Evolutionary conservation across 2,113 vertebrate species (phyloP).

Genomic region (Tupaia chinensis): DNA sequence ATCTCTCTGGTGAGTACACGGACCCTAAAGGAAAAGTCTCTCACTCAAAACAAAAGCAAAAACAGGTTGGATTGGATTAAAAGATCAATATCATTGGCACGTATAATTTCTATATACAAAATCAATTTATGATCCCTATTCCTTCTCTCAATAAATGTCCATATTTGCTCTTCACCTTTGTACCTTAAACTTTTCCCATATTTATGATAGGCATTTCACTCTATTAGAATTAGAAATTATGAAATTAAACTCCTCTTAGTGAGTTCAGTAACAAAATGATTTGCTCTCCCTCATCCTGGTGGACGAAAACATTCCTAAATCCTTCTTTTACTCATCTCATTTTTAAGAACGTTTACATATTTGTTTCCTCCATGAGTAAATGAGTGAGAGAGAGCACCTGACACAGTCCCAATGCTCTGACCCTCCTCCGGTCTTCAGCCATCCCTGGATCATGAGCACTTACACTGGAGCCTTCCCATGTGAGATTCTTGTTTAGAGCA

Average conservation of each 20-base stretch:
- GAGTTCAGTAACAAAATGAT: background rate
- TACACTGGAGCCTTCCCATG: too few relatives aligned
- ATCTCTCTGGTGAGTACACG: too few relatives aligned
- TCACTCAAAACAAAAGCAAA: too few relatives aligned
- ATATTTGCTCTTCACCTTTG: background rate
- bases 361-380: too few relatives aligned
- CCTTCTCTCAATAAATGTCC: background rate
- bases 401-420: too few relatives aligned
- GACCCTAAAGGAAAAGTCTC: too few relatives aligned
- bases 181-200: background rate
- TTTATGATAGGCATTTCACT: background rate
- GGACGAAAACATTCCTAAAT: background rate
- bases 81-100: background rate
- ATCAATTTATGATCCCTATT: background rate
- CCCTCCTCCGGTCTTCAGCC: too few relatives aligned
- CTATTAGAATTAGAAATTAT: constrained; percentile 18
- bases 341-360: background rate
- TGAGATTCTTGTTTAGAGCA: too few relatives aligned
- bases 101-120: background rate
- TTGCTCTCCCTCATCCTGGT: background rate
- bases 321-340: background rate
- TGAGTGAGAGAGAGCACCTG: too few relatives aligned
- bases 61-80: background rate
- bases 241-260: background rate
- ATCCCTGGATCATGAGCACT: too few relatives aligned